A percentile compares a stretch with the other conserved stretches of the same genome.
Evolutionary conservation across 2,113 vertebrate species (phyloP).

Genomic region (Halichoerus grypus): DNA sequence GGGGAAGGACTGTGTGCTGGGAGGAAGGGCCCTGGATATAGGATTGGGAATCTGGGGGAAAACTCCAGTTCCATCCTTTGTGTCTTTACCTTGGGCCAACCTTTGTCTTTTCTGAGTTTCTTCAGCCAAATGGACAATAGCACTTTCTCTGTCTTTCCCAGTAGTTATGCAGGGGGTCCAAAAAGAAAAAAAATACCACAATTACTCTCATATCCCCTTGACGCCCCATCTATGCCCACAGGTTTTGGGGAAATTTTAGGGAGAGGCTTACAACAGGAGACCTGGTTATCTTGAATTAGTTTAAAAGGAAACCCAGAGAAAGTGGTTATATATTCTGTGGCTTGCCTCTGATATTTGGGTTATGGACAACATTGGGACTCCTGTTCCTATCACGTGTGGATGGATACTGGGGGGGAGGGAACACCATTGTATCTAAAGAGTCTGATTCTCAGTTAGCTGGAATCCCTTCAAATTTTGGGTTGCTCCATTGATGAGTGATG

Average conservation of each 20-base stretch:
- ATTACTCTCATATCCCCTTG: not conserved
- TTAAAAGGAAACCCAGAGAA: not conserved
- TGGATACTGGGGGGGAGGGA: not conserved
- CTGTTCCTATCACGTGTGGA: not conserved
- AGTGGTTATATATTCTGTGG: not conserved
- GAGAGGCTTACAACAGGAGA: not conserved
- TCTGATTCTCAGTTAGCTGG: not conserved
- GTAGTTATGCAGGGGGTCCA: not conserved
- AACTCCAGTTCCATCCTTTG: not conserved
- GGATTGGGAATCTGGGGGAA: not conserved
- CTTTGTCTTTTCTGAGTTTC: not conserved
- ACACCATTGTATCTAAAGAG: fast-evolving
- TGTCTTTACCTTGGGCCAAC: fast-evolving
- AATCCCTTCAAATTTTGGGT: not conserved
- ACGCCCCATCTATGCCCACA: not conserved
- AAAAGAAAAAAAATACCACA: not conserved
- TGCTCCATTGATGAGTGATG: not conserved
- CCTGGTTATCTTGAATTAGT: not conserved
- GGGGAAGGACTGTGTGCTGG: not conserved
- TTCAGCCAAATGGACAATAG: not conserved
- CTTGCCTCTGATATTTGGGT: not conserved
- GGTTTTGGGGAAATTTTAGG: not conserved
- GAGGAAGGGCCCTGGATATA: not conserved
- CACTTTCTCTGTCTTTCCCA: not conserved
- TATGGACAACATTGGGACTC: not conserved